phyloP scores from a whole-genome alignment of 2,888 invertebrate species.

The Cyclophora punctaria region DNA sequence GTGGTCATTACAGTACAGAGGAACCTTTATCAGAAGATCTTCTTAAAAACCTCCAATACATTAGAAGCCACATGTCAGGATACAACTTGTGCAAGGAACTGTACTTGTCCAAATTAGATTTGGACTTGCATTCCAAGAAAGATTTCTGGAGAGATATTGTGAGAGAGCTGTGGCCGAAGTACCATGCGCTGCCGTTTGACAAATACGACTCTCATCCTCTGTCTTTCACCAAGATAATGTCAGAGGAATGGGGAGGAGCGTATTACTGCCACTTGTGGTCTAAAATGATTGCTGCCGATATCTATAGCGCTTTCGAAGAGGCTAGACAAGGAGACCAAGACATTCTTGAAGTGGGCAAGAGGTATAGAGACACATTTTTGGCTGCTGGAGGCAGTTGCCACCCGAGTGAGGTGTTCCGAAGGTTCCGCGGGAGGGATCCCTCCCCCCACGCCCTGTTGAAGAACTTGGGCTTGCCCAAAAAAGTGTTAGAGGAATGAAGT shows the following conservation, averaged over 20 bases:
- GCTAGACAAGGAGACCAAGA: slow-evolving; percentile 69
- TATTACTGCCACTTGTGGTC: slow-evolving; percentile 92
- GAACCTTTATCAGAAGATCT: slow-evolving; percentile 80
- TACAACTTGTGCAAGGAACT: slow-evolving; percentile 86
- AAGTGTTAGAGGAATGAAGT: slow-evolving; percentile 42
- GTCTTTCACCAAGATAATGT: slow-evolving; percentile 88
- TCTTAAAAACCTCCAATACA: slow-evolving; percentile 76
- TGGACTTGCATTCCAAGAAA: slow-evolving; percentile 84
- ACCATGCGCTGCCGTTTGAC: slow-evolving; percentile 83
- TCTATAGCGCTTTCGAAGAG: slow-evolving; percentile 89
- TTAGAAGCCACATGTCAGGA: slow-evolving; percentile 84
- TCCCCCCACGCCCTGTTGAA: slow-evolving; percentile 86
- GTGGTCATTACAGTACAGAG: slow-evolving; percentile 83
- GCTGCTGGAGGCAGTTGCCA: slow-evolving; percentile 87
- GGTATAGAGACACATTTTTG: slow-evolving; percentile 89
- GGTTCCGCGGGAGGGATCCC: slow-evolving; percentile 94
- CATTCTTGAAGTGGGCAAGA: slow-evolving; percentile 76
- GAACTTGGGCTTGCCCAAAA: slow-evolving; percentile 72
- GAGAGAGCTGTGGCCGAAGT: slow-evolving; percentile 85
- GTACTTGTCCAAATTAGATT: slow-evolving; percentile 87
- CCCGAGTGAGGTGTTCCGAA: slow-evolving; percentile 89
- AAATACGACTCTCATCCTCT: slow-evolving; percentile 90
- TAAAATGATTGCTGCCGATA: slow-evolving; percentile 91
- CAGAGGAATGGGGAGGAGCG: slow-evolving; percentile 88
- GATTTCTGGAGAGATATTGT: slow-evolving; percentile 90